phyloP scores from a whole-genome alignment of 1,140 invertebrate species.

The Aethina tumida region DNA sequence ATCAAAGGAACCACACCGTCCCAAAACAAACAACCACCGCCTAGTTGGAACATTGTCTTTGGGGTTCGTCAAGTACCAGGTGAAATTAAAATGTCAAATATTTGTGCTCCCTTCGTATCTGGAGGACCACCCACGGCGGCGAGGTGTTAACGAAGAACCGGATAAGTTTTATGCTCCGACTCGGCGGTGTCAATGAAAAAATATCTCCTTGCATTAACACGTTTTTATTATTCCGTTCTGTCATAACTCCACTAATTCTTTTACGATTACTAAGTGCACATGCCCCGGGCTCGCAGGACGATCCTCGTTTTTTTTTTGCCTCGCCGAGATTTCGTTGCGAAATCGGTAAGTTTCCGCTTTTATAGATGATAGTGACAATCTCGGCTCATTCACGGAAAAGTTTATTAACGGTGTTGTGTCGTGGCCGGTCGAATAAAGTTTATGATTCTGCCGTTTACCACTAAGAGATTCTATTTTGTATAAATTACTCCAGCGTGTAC shows the following conservation, averaged over 20 bases:
- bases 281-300: slow-evolving; percentile 4
- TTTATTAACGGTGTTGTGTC: no score
- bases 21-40: slow-evolving; percentile 17
- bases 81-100: slow-evolving; percentile 28
- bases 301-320: no score
- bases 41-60: slow-evolving; percentile 26
- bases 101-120: slow-evolving; percentile 15
- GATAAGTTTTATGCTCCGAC: slow-evolving; percentile 5
- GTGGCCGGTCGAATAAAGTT: no score
- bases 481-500: no score
- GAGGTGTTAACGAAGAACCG: slow-evolving; percentile 19
- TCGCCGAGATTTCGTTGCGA: no score
- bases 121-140: slow-evolving; percentile 20
- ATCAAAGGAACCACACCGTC: slow-evolving; percentile 10
- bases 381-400: no score
- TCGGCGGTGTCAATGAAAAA: slow-evolving; percentile 15
- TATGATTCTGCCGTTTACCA: no score
- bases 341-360: no score
- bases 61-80: slow-evolving; percentile 25
- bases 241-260: slow-evolving; percentile 17
- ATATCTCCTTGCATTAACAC: slow-evolving; percentile 20
- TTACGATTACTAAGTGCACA: slow-evolving; percentile 13
- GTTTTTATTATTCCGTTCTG: slow-evolving; percentile 18
- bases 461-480: no score
- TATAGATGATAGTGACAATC: no score